phyloP scores from a whole-genome alignment of 2,888 invertebrate genomes.

The Leucophenga maculata region DNA sequence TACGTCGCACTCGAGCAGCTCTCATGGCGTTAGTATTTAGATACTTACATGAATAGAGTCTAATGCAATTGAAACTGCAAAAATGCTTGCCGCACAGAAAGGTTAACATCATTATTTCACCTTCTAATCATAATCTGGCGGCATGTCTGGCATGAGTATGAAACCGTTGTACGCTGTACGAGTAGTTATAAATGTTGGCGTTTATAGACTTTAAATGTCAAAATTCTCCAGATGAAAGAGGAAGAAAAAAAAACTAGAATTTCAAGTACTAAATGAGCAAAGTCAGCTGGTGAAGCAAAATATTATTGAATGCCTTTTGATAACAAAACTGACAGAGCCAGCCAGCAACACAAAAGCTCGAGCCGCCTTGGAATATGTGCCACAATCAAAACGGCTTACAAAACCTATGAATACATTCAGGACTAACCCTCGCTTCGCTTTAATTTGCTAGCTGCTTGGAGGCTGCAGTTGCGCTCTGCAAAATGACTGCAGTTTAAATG shows the following conservation, averaged over 20 bases:
- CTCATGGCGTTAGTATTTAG: constrained; percentile 3
- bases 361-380: background rate
- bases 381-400: background rate
- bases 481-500: constrained; percentile 30
- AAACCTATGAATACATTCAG: background rate
- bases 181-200: constrained; percentile 47
- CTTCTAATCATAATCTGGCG: constrained; percentile 58
- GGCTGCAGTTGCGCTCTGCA: background rate
- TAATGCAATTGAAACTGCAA: constrained; percentile 13
- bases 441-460: background rate
- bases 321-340: background rate
- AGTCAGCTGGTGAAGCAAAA: background rate
- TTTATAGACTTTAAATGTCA: constrained; percentile 59
- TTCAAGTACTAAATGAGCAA: background rate
- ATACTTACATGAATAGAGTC: constrained; percentile 14
- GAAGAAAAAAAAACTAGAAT: background rate
- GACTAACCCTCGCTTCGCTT: too few relatives aligned
- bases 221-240: constrained; percentile 19
- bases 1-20: constrained; percentile 30
- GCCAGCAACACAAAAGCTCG: constrained; percentile 15
- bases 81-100: constrained; percentile 36
- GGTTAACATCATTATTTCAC: constrained; percentile 67
- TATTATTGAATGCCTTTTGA: constrained; percentile 34
- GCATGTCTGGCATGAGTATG: constrained; percentile 30
- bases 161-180: constrained; percentile 43